These are phyloP conservation scores for Moxostoma hubbsi DNA, from an alignment of 2,797 vertebrate species.

Conservation along the genomic window DNA sequence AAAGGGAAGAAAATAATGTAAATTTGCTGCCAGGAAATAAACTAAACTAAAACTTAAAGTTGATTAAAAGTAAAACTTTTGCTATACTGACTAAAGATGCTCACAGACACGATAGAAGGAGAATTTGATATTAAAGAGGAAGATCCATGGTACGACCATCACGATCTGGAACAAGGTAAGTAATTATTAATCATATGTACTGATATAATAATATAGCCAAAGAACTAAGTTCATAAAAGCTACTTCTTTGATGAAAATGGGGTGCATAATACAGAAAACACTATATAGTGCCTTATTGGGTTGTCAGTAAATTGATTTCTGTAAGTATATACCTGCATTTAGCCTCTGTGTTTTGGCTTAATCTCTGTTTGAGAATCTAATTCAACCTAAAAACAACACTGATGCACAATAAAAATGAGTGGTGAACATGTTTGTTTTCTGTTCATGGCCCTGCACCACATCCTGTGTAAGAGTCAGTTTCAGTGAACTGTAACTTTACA, in stretches of 20 bases:
- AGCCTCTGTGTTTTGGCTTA: background rate
- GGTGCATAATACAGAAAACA: background rate
- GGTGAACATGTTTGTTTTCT: background rate
- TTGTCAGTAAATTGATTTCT: background rate
- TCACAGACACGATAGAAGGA: conserved; percentile 86
- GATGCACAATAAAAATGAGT: background rate
- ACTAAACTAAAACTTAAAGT: no score
- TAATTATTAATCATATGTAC: background rate
- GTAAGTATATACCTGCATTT: background rate
- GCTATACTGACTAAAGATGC: conserved; percentile 69
- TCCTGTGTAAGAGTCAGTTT: conserved; percentile 24
- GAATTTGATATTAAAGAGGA: conserved; percentile 94
- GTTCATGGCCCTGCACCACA: conserved; percentile 33
- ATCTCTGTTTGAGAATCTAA: background rate
- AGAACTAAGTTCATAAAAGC: no score
- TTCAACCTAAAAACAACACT: background rate
- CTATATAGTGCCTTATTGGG: background rate
- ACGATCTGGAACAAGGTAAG: conserved; percentile 92
- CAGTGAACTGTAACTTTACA: no score
- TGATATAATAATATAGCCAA: background rate
- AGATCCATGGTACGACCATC: conserved; percentile 93
- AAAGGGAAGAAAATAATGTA: no score
- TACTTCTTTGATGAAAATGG: no score
- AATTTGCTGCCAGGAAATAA: no score
- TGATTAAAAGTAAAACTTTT: no score